These are phyloP conservation scores for Drosophila macrospina DNA, from an alignment of 2,888 invertebrate genomes.

Conservation along the genomic window DNA sequence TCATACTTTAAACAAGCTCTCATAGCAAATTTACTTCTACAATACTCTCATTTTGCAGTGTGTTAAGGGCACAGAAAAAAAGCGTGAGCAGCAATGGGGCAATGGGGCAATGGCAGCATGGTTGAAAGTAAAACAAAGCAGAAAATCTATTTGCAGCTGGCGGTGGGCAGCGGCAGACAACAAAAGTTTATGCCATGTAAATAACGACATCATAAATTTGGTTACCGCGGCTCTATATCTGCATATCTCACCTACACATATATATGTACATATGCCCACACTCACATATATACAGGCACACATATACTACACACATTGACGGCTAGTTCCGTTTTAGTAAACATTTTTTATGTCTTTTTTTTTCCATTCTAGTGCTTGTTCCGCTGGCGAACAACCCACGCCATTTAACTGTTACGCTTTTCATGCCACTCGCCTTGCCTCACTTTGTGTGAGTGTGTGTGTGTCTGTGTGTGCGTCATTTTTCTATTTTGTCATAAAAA, in stretches of 20 bases:
- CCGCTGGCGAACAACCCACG: slow-evolving; percentile 20
- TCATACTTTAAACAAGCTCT: not conserved
- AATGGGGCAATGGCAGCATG: slow-evolving; percentile 27
- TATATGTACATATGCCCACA: slow-evolving; percentile 5
- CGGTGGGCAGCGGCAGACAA: slow-evolving; percentile 44
- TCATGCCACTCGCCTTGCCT: slow-evolving; percentile 52
- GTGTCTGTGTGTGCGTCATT: slow-evolving; percentile 16
- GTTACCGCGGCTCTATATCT: slow-evolving; percentile 57
- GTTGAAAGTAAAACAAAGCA: slow-evolving; percentile 72
- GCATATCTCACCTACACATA: slow-evolving; percentile 56
- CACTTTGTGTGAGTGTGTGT: slow-evolving; percentile 10
- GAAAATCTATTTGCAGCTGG: slow-evolving; percentile 75
- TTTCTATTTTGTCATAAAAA: slow-evolving; percentile 61
- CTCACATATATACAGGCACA: slow-evolving; percentile 7
- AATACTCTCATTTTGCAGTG: slow-evolving; percentile 11
- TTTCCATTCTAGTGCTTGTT: slow-evolving; percentile 28
- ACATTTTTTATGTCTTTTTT: slow-evolving; percentile 32
- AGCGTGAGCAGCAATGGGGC: slow-evolving; percentile 11
- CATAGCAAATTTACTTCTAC: not conserved
- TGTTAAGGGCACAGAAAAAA: slow-evolving; percentile 36
- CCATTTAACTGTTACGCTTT: slow-evolving; percentile 69
- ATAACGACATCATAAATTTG: slow-evolving; percentile 80
- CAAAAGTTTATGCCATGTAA: slow-evolving; percentile 80
- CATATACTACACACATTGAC: slow-evolving; percentile 31
- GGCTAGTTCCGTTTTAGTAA: slow-evolving; percentile 72